Conservation (phyloP, 1,140 invertebrate genomes). For the Bemisia tabaci region DNA sequence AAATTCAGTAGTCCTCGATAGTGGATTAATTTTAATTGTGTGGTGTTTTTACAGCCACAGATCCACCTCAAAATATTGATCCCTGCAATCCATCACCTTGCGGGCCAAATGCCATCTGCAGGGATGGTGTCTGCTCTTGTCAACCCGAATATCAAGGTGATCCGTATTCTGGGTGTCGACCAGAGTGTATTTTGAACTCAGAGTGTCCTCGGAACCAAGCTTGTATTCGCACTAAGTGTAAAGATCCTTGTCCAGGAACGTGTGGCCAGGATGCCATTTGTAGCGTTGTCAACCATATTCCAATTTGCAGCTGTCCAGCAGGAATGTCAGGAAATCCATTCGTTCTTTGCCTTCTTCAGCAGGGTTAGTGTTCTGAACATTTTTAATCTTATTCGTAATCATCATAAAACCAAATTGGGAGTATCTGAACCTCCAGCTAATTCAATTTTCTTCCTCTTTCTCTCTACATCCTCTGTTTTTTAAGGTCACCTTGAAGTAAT, state of each 20-base stretch:
- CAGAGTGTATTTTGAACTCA: slow-evolving; percentile 49
- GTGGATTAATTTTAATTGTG: too few relatives aligned
- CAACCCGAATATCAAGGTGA: slow-evolving; percentile 37
- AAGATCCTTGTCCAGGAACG: slow-evolving; percentile 56
- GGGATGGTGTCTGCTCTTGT: slow-evolving; percentile 52
- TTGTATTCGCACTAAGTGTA: slow-evolving; percentile 59
- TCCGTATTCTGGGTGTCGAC: slow-evolving; percentile 43
- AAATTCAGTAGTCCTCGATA: too few relatives aligned
- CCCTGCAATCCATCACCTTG: slow-evolving; percentile 64
- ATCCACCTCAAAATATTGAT: slow-evolving; percentile 24
- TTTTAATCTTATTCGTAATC: too few relatives aligned
- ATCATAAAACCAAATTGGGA: too few relatives aligned
- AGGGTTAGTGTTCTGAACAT: slow-evolving; percentile 36
- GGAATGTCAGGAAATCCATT: slow-evolving; percentile 60
- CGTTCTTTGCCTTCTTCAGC: slow-evolving; percentile 39
- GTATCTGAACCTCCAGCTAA: too few relatives aligned
- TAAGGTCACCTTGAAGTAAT: too few relatives aligned
- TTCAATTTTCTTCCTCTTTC: too few relatives aligned
- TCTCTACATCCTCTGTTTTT: too few relatives aligned
- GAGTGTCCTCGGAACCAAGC: slow-evolving; percentile 48
- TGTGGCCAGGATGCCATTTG: slow-evolving; percentile 57
- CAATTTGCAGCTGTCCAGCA: slow-evolving; percentile 49
- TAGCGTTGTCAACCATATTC: slow-evolving; percentile 47
- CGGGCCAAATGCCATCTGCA: slow-evolving; percentile 60
- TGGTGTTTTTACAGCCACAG: slow-evolving; percentile 17